A percentile compares a stretch with the other conserved stretches of the same genome.
These are phyloP conservation scores for Desoria tigrina DNA, from an alignment of 2,888 invertebrate genomes.

Conservation along the genomic window DNA sequence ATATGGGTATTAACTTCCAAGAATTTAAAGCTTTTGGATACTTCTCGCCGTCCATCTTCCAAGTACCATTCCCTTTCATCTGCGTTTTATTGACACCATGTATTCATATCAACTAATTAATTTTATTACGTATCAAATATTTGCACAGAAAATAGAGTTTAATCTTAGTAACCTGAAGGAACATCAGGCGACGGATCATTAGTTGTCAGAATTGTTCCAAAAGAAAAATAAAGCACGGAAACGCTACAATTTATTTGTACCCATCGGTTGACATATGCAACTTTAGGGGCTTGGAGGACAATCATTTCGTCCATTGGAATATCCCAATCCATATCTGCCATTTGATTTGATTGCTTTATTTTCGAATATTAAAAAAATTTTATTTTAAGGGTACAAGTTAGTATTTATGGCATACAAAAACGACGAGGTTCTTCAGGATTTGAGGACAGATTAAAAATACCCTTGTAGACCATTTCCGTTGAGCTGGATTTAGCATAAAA, in stretches of 20 bases:
- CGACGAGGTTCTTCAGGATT: not conserved
- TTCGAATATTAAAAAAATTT: not conserved
- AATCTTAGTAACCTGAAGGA: not conserved
- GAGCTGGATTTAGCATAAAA: not conserved
- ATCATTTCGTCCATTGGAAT: slow-evolving; percentile 1
- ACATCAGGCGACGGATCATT: not conserved
- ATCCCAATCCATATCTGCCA: slow-evolving; percentile 13
- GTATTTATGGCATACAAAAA: not conserved
- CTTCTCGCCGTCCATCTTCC: slow-evolving; percentile 26
- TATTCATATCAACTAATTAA: not conserved
- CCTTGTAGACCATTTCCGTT: not conserved
- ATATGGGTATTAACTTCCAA: not conserved
- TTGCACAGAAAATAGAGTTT: no score
- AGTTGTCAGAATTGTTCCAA: slow-evolving; percentile 3
- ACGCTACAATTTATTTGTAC: not conserved
- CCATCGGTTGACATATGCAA: not conserved
- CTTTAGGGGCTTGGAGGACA: not conserved
- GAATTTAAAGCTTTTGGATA: slow-evolving; percentile 14
- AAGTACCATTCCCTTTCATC: not conserved
- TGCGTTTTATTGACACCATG: not conserved
- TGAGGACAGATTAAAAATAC: not conserved
- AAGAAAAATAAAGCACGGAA: slow-evolving; percentile 13
- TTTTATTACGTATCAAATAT: no score
- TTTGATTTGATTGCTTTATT: not conserved
- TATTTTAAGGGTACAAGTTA: no score